Evolutionary conservation across 2,797 vertebrate genomes (phyloP), one percentile per base, ranked within the genome.

Genomic region (Amblyopsis hoosieri): DNA sequence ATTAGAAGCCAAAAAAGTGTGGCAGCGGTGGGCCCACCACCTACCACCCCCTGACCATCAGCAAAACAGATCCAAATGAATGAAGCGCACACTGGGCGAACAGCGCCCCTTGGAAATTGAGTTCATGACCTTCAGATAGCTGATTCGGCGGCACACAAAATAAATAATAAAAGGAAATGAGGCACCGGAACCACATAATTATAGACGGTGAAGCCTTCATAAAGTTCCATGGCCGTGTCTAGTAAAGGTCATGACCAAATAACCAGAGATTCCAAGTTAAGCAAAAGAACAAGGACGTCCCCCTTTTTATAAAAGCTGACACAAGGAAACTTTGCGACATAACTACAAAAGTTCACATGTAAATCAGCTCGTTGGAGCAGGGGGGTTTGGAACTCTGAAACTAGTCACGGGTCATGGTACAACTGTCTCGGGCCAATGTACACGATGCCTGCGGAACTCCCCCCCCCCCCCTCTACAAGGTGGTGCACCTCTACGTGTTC

Each of bases 11-110:
- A 64, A 60, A 71, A 64, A 53, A 54, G 71, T 57, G 45, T 62
- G 64, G 66, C 19, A 46, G 60, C 60, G 64, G 66, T 64, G 73
- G 61, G 54, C 66, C 23, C 29, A 54, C 23, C 52, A 76, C 66
- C 69, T 51, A 45, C 56, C 60, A 52, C 15, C 46, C 68, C 67
- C 47, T 52, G 53, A 74, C 70, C 58, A 66, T 51, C 63, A 71
- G 66, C 67, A 60, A 67, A 76, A 55, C 64, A 60, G 72, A 66
- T 69, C 37, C 7, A 64, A 61, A 67, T 69, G 76, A 84, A 80
- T 79, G 57, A 83, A 57, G 49, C 2, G 49, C 11, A 42, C 31
- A 7, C 17, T 7, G 31, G 59, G 23, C 57, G 63, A 59, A 50
- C 33, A 1, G 2, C 31, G 11, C 11, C 15, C 46, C 60, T 46